Percentiles rank a stretch among this genome's conserved stretches.
Conservation (phyloP, 2,113 vertebrate species). For the Mustelus asterias region DNA sequence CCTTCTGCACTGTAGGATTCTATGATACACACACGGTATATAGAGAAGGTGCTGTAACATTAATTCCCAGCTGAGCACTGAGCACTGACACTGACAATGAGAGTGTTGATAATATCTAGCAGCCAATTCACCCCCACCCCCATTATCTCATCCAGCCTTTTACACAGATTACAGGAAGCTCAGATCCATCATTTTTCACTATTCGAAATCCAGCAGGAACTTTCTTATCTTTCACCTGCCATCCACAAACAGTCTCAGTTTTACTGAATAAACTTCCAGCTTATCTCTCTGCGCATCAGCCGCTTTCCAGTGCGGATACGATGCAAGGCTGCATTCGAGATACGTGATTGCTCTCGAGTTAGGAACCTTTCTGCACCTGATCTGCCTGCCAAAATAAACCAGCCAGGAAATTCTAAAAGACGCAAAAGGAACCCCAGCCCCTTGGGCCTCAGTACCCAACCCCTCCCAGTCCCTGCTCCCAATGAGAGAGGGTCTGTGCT, state of each 20-base stretch:
- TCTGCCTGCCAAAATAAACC: not conserved
- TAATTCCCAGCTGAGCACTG: not conserved
- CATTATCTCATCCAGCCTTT: not conserved
- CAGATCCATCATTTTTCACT: not conserved
- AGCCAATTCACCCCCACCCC: not conserved
- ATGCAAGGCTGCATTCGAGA: too few species aligned
- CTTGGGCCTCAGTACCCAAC: not conserved
- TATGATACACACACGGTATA: not conserved
- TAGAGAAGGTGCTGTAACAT: not conserved
- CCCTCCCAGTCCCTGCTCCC: not conserved
- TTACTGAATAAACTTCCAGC: not conserved
- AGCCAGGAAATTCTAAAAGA: not conserved
- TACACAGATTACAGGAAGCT: not conserved
- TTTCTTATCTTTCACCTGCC: not conserved
- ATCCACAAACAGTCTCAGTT: not conserved
- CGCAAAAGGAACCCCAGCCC: not conserved
- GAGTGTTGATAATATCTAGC: not conserved
- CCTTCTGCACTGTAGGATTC: too few species aligned
- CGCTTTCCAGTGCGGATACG: too few species aligned
- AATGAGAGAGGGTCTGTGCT: not conserved
- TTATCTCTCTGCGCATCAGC: not conserved
- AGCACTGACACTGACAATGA: not conserved
- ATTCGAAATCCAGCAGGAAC: not conserved
- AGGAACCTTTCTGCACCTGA: not conserved
- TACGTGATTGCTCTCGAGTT: not conserved